Conservation (phyloP, 2,797 vertebrate species). For the Urocyon cinereoargenteus region DNA sequence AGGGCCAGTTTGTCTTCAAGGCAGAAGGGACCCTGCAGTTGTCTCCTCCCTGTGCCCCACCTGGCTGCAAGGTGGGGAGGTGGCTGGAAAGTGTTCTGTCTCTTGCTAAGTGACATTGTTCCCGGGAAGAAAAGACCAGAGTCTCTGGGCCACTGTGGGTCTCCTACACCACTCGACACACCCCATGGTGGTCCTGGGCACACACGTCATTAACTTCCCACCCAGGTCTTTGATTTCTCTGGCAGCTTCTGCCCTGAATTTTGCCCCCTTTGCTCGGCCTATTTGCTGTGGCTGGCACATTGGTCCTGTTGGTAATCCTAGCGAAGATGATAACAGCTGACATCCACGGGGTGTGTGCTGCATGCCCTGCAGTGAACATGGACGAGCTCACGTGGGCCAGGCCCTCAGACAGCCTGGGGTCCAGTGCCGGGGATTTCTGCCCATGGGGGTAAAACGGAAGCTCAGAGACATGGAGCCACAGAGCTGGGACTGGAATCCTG, state of each 20-base stretch:
- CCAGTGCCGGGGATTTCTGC: not conserved
- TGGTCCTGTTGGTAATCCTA: not conserved
- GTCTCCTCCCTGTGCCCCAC: not conserved
- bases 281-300: rapidly evolving
- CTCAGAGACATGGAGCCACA: not conserved
- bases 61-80: not conserved
- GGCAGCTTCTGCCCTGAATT: not conserved
- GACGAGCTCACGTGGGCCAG: not conserved
- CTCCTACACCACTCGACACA: not conserved
- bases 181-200: not conserved
- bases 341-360: not conserved
- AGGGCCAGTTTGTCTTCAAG: not conserved
- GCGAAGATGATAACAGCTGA: not conserved
- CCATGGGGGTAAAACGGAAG: not conserved
- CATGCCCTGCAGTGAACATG: not conserved
- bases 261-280: not conserved
- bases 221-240: not conserved
- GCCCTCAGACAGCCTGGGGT: not conserved
- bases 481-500: not conserved
- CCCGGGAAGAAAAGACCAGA: not conserved
- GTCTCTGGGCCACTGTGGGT: not conserved
- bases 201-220: not conserved
- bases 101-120: not conserved
- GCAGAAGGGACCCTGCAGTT: not conserved
- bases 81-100: not conserved